Percentiles rank a stretch among this genome's conserved stretches.
Conservation (phyloP, 2,113 vertebrate species). For the Pomatorhinus ruficollis region DNA sequence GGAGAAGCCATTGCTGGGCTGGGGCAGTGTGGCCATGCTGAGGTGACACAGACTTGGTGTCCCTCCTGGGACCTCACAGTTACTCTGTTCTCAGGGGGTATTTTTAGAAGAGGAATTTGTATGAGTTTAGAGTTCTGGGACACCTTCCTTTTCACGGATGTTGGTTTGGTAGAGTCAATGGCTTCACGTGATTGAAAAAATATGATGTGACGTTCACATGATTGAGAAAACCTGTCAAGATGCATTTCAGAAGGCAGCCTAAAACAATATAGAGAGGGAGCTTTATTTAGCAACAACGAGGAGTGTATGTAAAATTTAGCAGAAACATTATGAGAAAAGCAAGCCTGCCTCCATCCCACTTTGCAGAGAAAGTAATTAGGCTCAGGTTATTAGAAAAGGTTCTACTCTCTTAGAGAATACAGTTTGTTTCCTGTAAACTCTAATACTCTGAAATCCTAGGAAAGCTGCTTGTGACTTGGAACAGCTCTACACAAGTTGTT, state of each 20-base stretch:
- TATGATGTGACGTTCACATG: not conserved
- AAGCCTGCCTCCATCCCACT: not conserved
- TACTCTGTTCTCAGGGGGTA: not conserved
- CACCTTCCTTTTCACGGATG: not conserved
- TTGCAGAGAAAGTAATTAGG: not conserved
- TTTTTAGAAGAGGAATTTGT: not conserved
- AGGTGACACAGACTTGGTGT: not conserved
- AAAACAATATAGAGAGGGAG: not conserved
- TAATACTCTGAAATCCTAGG: not conserved
- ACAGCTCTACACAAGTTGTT: not conserved
- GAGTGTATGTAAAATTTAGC: not conserved
- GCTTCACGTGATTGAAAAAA: not conserved
- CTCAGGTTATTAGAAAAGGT: not conserved
- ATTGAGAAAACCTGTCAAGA: not conserved
- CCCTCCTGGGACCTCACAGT: not conserved
- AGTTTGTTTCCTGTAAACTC: not conserved
- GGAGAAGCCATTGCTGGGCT: rapidly evolving
- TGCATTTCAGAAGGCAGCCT: not conserved
- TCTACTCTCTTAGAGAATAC: not conserved
- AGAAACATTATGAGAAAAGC: not conserved
- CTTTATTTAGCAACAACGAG: not conserved
- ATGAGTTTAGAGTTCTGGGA: not conserved
- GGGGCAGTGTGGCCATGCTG: not conserved
- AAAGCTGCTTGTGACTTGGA: not conserved
- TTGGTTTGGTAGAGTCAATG: not conserved